Evolutionary conservation across 1,140 invertebrate species (phyloP).

Genomic region (Agraylea sexmaculata): DNA sequence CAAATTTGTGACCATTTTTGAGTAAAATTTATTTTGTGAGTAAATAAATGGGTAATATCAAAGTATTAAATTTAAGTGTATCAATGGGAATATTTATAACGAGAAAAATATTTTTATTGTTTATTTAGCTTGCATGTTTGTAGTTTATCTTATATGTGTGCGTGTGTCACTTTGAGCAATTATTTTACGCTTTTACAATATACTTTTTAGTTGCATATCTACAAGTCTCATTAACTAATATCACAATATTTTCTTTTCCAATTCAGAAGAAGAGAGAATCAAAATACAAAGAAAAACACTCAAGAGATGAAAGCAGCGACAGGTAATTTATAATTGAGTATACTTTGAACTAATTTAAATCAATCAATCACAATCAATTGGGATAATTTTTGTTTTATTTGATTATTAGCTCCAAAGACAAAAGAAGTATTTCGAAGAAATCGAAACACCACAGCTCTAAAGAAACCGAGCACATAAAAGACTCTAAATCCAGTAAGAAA

Average conservation of each 20-base stretch:
- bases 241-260: slow-evolving; percentile 21
- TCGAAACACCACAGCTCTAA: slow-evolving; percentile 16
- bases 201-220: slow-evolving; percentile 4
- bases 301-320: slow-evolving; percentile 32
- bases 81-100: background rate
- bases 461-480: slow-evolving; percentile 7
- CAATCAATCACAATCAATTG: no score
- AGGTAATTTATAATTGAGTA: slow-evolving; percentile 32
- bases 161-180: slow-evolving; percentile 10
- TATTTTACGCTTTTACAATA: slow-evolving; percentile 2
- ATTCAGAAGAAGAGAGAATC: slow-evolving; percentile 41
- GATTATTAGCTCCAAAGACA: slow-evolving; percentile 17
- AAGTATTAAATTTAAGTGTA: background rate
- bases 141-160: slow-evolving; percentile 10
- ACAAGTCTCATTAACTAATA: slow-evolving; percentile 1
- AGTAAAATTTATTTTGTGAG: no score
- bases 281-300: slow-evolving; percentile 36
- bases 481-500: slow-evolving; percentile 10
- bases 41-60: no score
- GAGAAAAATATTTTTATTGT: background rate
- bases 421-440: slow-evolving; percentile 20
- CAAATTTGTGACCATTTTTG: no score
- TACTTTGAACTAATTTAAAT: no score
- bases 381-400: slow-evolving; percentile 11
- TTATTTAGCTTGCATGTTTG: slow-evolving; percentile 6